Percentiles rank a stretch among this genome's conserved stretches.
phyloP scores from a whole-genome alignment of 2,888 invertebrate genomes.

The Cheilosia urbana region DNA sequence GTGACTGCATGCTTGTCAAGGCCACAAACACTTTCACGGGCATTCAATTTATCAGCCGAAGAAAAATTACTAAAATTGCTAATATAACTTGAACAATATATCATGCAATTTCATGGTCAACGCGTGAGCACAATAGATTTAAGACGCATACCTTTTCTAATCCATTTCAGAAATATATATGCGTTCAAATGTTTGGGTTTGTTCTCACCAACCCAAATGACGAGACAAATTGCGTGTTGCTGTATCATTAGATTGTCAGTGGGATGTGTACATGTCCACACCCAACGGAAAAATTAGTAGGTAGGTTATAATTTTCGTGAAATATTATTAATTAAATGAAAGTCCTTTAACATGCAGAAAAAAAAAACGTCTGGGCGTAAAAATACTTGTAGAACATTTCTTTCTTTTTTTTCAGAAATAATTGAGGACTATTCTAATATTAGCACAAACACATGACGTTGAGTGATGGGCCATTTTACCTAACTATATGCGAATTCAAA shows the following conservation, averaged over 20 bases:
- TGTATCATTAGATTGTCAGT: constrained; percentile 15
- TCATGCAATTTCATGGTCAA: background rate
- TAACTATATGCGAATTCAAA: too few relatives aligned
- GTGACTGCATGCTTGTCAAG: too few relatives aligned
- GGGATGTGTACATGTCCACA: constrained; percentile 19
- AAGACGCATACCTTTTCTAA: background rate
- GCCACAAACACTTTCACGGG: too few relatives aligned
- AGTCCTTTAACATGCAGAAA: background rate
- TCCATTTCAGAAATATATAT: background rate
- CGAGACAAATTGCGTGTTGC: constrained; percentile 32
- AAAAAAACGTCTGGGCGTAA: background rate
- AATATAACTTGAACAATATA: too few relatives aligned
- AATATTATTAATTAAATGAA: constrained; percentile 18
- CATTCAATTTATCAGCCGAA: too few relatives aligned
- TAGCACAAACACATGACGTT: background rate
- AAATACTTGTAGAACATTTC: constrained; percentile 9
- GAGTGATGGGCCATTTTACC: too few relatives aligned
- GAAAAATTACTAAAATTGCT: too few relatives aligned
- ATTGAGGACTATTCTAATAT: background rate
- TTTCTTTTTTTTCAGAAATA: background rate
- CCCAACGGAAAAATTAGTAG: background rate
- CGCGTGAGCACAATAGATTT: background rate
- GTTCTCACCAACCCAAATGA: constrained; percentile 11
- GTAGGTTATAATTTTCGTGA: background rate
- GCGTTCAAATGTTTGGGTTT: background rate